Conservation (phyloP, 2,113 vertebrate species). For the Cinclus cinclus region DNA sequence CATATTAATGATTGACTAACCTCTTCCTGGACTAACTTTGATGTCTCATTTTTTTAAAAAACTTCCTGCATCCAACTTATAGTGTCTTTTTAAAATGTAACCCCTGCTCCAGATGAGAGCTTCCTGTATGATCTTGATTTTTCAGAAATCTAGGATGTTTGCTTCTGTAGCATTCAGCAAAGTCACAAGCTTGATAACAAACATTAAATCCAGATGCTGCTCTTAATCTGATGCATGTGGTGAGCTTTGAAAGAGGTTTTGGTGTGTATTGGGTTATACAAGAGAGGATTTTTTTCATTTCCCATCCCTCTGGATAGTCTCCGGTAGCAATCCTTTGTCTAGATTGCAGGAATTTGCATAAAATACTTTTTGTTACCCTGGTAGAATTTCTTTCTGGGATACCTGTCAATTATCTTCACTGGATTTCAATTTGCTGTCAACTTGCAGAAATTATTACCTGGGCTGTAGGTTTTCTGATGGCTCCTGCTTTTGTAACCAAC, state of each 20-base stretch:
- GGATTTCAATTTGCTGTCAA: neutral
- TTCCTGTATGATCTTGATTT: neutral
- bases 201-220: neutral
- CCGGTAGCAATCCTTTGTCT: neutral
- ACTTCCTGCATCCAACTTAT: neutral
- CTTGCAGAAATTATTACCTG: neutral
- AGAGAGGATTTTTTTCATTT: neutral
- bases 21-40: neutral
- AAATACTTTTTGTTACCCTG: neutral
- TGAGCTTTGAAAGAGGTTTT: neutral
- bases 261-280: neutral
- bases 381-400: neutral
- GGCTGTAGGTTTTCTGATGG: neutral
- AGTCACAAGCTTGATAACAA: neutral
- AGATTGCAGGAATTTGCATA: neutral
- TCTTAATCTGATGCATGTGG: neutral
- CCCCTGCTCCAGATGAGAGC: neutral
- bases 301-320: neutral
- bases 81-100: neutral
- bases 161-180: neutral
- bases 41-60: neutral
- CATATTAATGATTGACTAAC: neutral
- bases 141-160: neutral
- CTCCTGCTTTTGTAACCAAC: neutral
- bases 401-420: neutral